Evolutionary conservation across 1,140 invertebrate genomes (phyloP), one percentile per base, ranked within the genome.

Genomic region (Eriosoma lanigerum): DNA sequence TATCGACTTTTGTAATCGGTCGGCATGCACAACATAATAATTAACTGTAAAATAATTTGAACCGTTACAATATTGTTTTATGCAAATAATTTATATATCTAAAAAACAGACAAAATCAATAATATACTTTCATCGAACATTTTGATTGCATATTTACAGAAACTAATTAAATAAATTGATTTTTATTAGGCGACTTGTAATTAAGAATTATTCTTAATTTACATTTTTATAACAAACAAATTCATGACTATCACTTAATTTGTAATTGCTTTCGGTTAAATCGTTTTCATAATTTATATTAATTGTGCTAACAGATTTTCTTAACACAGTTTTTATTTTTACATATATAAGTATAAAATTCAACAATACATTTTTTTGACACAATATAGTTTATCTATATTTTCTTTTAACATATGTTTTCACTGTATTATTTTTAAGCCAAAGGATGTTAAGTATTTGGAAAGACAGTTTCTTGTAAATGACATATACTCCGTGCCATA

Each of bases 111-210:
- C 4, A 6, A 60, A 6, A 60, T 60, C 15, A 60, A 60, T 60
- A 29, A 60, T 15, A 26, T 60, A 26, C 13, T 60, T 60, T 60
- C 26, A 19, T 60, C 26, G 15, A 26, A 60, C 24, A 9, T 29
- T 26, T 5, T 6, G 58, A 60, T 60, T 60, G 17, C 26, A 29
- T 60, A 60, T 60, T 17, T 60, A 29, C 26, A 26, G 21, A 60
- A 60, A 60, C 58, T 15, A 60, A 60, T 60, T 60, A 60, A 60
- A 8, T 60, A 60, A 60, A 60, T 60, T 60, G 58, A 60, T 60
- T 60, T 60, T 60, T 38, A 4, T 38, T 8, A 38, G 32, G 8
- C 32, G 32, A 38, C 8, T 38, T n/a, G n/a, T 60, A 60, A 60
- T 60, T 17, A 19, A 60, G 24, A 60, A 15, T 60, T 26, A 60